A percentile compares a stretch with the other conserved stretches of the same genome.
phyloP scores from a whole-genome alignment of 2,113 vertebrate species.

The Apodemus speciosus region DNA sequence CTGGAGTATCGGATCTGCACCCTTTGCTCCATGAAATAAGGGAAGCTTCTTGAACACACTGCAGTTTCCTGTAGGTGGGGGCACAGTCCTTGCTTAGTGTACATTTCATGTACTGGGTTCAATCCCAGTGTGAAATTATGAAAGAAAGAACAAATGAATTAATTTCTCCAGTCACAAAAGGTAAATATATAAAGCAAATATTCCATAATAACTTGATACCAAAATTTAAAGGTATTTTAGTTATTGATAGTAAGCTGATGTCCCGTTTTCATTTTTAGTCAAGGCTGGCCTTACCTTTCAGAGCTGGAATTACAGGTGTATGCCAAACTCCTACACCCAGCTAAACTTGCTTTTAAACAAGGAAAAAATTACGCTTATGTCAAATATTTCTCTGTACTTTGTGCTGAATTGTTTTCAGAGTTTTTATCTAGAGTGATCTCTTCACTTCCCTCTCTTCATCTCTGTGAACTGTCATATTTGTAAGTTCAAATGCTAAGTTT shows the following conservation, averaged over 20 bases:
- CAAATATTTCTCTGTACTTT: conserved; percentile 18
- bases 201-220: not conserved
- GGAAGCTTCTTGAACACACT: not conserved
- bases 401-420: conserved; percentile 31
- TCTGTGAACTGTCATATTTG: conserved; percentile 22
- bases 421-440: not conserved
- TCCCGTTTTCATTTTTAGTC: not conserved
- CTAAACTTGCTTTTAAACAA: not conserved
- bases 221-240: conserved; percentile 10
- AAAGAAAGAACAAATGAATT: not conserved
- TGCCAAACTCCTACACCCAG: not conserved
- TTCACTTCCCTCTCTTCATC: conserved; percentile 29
- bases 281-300: not conserved
- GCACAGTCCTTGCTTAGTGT: not conserved
- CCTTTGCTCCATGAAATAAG: not conserved
- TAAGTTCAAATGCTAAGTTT: conserved; percentile 44
- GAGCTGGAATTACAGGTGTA: not conserved
- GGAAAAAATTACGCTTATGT: not conserved
- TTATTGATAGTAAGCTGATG: not conserved
- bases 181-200: not conserved
- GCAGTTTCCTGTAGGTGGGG: conserved; percentile 35
- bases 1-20: not conserved
- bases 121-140: not conserved
- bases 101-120: not conserved
- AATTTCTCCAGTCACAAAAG: not conserved